Conservation (phyloP, 2,113 vertebrate genomes). For the Glareola pratincola region DNA sequence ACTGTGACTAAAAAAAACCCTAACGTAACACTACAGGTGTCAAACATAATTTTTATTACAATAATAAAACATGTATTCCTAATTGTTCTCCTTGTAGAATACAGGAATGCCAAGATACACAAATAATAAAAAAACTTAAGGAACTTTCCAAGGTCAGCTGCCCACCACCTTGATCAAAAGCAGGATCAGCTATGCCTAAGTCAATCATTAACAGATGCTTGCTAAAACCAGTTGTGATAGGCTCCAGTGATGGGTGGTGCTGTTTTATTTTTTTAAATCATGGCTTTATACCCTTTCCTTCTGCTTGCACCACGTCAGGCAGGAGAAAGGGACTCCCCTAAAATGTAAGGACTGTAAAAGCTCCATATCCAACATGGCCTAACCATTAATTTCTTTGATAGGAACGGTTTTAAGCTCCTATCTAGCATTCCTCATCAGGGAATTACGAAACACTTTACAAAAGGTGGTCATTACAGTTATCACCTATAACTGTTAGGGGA, state of each 20-base stretch:
- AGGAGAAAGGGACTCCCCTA: not conserved
- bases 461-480: not conserved
- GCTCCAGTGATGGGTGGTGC: not conserved
- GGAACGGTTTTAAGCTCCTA: accelerated
- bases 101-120: not conserved
- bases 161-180: not conserved
- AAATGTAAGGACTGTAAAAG: not conserved
- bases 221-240: accelerated
- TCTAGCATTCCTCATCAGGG: not conserved
- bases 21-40: accelerated
- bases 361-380: not conserved
- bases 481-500: not conserved
- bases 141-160: not conserved
- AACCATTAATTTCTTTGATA: not conserved
- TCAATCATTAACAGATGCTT: not conserved
- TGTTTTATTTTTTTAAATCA: not conserved
- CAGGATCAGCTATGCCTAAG: not conserved
- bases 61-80: not conserved
- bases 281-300: not conserved
- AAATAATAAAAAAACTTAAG: not conserved
- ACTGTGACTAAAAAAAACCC: not conserved
- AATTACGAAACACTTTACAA: not conserved
- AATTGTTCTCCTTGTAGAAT: not conserved
- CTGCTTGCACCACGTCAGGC: not conserved
- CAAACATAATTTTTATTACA: not conserved